Percentiles rank a stretch among this genome's conserved stretches.
Evolutionary conservation across 2,888 invertebrate genomes (phyloP).

Genomic region (Ditula angustiorana): DNA sequence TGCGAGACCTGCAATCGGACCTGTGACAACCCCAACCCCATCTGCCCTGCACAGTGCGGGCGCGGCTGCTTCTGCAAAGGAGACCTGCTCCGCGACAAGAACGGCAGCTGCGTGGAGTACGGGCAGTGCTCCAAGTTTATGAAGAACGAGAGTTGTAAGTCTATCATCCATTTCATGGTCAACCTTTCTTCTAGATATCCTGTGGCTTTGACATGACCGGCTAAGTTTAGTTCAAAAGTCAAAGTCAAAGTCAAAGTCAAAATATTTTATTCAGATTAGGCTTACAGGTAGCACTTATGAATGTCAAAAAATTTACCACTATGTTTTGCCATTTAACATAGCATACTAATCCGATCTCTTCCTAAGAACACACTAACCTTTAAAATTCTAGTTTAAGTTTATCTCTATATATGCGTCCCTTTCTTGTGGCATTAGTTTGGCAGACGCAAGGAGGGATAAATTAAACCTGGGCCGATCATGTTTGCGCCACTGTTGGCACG

Average conservation of each 20-base stretch:
- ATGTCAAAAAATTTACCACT: too few relatives aligned
- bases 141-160: constrained; percentile 42
- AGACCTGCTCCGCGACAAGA: constrained; percentile 55
- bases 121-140: constrained; percentile 55
- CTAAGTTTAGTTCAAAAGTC: too few relatives aligned
- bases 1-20: constrained; percentile 66
- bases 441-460: too few relatives aligned
- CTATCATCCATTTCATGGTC: neutral
- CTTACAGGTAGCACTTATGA: too few relatives aligned
- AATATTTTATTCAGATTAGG: too few relatives aligned
- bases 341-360: neutral
- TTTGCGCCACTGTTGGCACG: too few relatives aligned
- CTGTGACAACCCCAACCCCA: constrained; percentile 65
- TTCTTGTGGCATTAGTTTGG: too few relatives aligned
- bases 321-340: too few relatives aligned
- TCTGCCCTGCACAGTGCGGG: constrained; percentile 69
- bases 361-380: neutral
- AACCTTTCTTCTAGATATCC: neutral
- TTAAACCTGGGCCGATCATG: too few relatives aligned
- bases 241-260: too few relatives aligned
- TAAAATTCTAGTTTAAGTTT: constrained; percentile 36
- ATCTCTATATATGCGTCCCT: too few relatives aligned
- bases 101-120: constrained; percentile 59
- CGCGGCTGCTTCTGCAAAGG: constrained; percentile 70
- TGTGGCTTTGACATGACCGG: too few relatives aligned